phyloP scores from a whole-genome alignment of 1,140 invertebrate genomes.

The Lucilia cuprina region DNA sequence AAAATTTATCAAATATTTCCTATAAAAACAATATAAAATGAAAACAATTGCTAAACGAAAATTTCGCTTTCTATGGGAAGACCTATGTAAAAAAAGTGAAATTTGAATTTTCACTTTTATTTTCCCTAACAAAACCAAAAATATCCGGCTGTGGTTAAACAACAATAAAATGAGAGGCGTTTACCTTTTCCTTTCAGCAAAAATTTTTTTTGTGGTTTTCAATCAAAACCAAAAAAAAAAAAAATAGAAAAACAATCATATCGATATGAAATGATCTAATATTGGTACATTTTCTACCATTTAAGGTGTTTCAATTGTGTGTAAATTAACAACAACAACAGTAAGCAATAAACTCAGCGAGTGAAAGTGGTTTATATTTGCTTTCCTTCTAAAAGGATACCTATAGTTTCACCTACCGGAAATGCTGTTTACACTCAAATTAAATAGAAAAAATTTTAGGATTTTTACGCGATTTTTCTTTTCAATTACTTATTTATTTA shows the following conservation, averaged over 20 bases:
- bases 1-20: neutral
- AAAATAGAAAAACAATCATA: neutral
- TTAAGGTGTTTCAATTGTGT: too few species aligned
- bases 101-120: neutral
- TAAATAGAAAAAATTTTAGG: neutral
- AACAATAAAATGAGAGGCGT: neutral
- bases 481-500: neutral
- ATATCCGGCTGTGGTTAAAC: neutral
- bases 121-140: neutral
- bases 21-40: neutral
- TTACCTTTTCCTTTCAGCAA: neutral
- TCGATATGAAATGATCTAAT: neutral
- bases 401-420: neutral
- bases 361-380: neutral
- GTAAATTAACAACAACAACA: neutral
- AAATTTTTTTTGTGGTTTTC: neutral
- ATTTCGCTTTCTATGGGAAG: neutral
- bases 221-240: neutral
- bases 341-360: neutral
- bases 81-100: neutral
- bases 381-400: neutral
- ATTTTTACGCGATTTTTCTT: neutral
- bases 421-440: neutral
- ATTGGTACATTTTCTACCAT: neutral
- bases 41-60: neutral